Percentiles rank a stretch among this genome's conserved stretches.
Conservation (phyloP, 1,140 invertebrate genomes). For the Heliconius himera region DNA sequence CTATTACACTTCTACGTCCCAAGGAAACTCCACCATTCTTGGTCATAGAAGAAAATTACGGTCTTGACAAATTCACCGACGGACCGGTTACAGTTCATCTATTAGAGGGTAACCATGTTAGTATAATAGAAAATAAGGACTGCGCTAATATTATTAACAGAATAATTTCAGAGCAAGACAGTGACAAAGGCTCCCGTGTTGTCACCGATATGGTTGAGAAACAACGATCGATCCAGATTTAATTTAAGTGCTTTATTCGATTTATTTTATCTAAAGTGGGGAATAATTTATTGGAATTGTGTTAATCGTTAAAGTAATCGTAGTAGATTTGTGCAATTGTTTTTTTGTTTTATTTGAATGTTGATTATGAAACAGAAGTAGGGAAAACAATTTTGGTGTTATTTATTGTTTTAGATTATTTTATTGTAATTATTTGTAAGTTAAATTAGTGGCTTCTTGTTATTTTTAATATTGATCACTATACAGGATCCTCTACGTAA, state of each 20-base stretch:
- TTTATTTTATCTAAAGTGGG: not conserved
- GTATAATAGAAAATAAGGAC: constrained; percentile 85
- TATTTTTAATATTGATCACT: not conserved
- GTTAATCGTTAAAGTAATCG: too few species aligned
- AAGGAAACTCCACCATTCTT: constrained; percentile 76
- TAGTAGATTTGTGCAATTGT: not conserved
- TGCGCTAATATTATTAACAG: constrained; percentile 84
- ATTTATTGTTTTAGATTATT: not conserved
- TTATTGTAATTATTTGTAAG: constrained; percentile 1
- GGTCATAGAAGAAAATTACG: constrained; percentile 84
- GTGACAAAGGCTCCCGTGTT: constrained; percentile 46
- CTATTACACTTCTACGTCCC: constrained; percentile 85
- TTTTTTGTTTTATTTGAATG: not conserved
- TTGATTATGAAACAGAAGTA: not conserved
- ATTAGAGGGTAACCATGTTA: constrained; percentile 87
- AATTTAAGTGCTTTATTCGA: constrained; percentile 18
- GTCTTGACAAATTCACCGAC: constrained; percentile 81
- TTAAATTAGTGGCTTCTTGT: not conserved
- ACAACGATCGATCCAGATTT: constrained; percentile 54
- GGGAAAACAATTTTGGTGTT: not conserved
- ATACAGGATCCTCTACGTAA: not conserved
- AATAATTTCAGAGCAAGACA: constrained; percentile 48
- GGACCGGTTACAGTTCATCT: constrained; percentile 81
- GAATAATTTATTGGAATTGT: not conserved
- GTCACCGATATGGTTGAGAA: constrained; percentile 68